Evolutionary conservation across 2,888 invertebrate genomes (phyloP).

Genomic region (Corbicula japonica): DNA sequence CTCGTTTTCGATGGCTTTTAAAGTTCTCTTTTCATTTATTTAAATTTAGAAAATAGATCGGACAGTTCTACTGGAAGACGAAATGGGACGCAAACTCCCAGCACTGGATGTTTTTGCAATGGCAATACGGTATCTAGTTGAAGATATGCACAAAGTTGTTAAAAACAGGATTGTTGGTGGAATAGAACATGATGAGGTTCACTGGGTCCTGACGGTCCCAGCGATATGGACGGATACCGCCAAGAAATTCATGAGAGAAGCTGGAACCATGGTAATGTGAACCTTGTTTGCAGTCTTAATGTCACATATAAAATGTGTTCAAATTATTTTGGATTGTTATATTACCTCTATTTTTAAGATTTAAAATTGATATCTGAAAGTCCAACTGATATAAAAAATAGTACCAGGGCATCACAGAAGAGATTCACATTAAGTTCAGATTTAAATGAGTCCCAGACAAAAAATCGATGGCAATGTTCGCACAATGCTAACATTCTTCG

Average conservation of each 20-base stretch:
- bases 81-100: neutral
- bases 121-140: neutral
- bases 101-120: slow-evolving; percentile 1
- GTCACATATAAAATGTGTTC: too few relatives aligned
- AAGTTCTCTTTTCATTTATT: too few relatives aligned
- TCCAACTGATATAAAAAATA: neutral
- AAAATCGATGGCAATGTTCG: too few relatives aligned
- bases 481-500: too few relatives aligned
- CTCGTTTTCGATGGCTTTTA: too few relatives aligned
- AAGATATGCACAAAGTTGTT: neutral
- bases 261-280: slow-evolving; percentile 1
- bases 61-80: neutral
- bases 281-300: too few relatives aligned
- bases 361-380: too few relatives aligned
- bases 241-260: slow-evolving; percentile 15
- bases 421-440: neutral
- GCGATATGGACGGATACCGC: slow-evolving; percentile 11
- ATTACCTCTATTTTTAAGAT: too few relatives aligned
- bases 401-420: neutral
- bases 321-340: too few relatives aligned
- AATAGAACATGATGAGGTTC: neutral
- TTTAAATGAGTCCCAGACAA: too few relatives aligned
- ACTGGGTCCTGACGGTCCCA: slow-evolving; percentile 12
- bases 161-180: neutral
- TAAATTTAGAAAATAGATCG: neutral